phyloP scores from a whole-genome alignment of 2,113 vertebrate genomes.

The Spheniscus mendiculus region DNA sequence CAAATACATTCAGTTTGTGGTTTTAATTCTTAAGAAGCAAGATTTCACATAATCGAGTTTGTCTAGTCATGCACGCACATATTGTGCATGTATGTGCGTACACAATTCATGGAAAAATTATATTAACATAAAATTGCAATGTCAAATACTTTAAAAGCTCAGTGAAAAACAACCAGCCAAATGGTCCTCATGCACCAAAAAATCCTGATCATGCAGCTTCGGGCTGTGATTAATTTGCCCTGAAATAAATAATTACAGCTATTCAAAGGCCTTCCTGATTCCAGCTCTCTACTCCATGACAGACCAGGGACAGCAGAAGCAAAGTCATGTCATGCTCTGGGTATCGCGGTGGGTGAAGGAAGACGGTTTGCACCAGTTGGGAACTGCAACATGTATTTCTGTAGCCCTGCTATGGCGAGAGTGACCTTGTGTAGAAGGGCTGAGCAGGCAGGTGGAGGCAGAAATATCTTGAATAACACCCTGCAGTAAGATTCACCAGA shows the following conservation, averaged over 20 bases:
- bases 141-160: not conserved
- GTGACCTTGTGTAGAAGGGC: not conserved
- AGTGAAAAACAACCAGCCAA: not conserved
- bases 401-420: not conserved
- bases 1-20: not conserved
- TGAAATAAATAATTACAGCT: constrained; percentile 57
- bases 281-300: not conserved
- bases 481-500: not conserved
- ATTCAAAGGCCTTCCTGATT: constrained; percentile 25
- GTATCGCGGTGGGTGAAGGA: not conserved
- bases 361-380: not conserved
- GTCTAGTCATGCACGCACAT: not conserved
- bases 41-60: not conserved
- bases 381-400: not conserved
- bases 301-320: not conserved
- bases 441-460: not conserved
- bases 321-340: not conserved
- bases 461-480: not conserved
- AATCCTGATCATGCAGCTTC: not conserved
- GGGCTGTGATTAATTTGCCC: constrained; percentile 31
- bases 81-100: not conserved
- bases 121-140: not conserved
- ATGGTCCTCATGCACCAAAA: constrained; percentile 3
- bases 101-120: not conserved
- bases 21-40: not conserved